Conservation (phyloP, 1,140 invertebrate species). For the Sipha flava region DNA sequence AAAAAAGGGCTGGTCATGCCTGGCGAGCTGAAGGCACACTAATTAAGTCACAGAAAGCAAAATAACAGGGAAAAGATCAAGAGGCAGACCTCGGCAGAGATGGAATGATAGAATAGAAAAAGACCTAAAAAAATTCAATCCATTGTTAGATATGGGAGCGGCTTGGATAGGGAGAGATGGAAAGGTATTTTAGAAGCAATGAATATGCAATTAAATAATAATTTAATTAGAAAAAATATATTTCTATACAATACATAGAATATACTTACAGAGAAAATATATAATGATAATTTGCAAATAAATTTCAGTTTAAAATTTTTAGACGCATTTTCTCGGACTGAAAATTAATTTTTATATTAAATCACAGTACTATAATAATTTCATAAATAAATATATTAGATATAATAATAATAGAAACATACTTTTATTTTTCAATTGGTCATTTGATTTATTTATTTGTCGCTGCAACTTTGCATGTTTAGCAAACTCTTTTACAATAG, state of each 20-base stretch:
- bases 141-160: too few species aligned
- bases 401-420: neutral
- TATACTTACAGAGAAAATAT: constrained; percentile 7
- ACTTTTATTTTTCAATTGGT: neutral
- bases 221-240: neutral
- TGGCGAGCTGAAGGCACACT: too few species aligned
- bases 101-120: too few species aligned
- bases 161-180: too few species aligned
- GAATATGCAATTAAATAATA: too few species aligned
- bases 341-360: neutral
- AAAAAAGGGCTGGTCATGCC: too few species aligned
- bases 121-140: too few species aligned
- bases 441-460: neutral
- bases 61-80: too few species aligned
- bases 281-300: neutral
- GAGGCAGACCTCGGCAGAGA: too few species aligned
- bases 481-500: neutral
- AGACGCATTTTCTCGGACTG: neutral
- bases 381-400: neutral
- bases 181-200: too few species aligned
- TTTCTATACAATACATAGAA: neutral
- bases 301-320: constrained; percentile 20
- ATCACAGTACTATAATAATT: neutral
- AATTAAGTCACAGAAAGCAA: too few species aligned
- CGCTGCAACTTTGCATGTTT: constrained; percentile 16